Evolutionary conservation across 64 coral and sea anemone species (phyloP).

Genomic region (Hydrozoanthus tunicans): DNA sequence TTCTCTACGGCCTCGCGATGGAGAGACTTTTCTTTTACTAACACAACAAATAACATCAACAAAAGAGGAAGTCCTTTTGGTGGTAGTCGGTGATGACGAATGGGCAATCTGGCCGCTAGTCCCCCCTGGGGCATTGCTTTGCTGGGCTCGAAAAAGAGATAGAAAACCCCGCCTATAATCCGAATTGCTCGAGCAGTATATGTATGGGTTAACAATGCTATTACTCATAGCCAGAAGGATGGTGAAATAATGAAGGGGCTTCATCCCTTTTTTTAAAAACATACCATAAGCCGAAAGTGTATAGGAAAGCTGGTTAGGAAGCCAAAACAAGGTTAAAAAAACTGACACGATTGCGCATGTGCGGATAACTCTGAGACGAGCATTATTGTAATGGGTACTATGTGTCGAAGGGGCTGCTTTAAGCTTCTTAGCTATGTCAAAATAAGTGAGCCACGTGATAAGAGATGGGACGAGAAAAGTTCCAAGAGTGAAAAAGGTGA

Average conservation of each 20-base stretch:
- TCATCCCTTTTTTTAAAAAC: not conserved
- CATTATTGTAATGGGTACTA: not conserved
- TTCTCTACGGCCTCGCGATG: too few species aligned
- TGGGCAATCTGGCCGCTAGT: not conserved
- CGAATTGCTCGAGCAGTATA: slow-evolving; percentile 48
- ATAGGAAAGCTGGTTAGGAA: slow-evolving; percentile 66
- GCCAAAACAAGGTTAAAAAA: slow-evolving; percentile 51
- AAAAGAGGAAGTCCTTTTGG: not conserved
- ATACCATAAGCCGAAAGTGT: slow-evolving; percentile 30
- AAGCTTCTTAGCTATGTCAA: slow-evolving; percentile 9
- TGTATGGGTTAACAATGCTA: slow-evolving; percentile 53
- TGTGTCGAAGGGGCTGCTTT: not conserved
- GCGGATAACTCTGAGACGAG: slow-evolving; percentile 37
- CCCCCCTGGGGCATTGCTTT: not conserved
- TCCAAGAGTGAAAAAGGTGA: not conserved
- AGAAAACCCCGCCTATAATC: slow-evolving; percentile 17
- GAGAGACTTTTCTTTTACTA: too few species aligned
- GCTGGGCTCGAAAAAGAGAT: not conserved
- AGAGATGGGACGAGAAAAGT: slow-evolving; percentile 51
- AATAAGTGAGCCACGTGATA: slow-evolving; percentile 38
- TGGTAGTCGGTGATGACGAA: not conserved
- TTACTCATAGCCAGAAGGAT: slow-evolving; percentile 63
- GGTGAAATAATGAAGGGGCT: slow-evolving; percentile 51
- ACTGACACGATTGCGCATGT: slow-evolving; percentile 55
- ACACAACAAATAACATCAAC: too few species aligned